phyloP scores from a whole-genome alignment of 2,113 vertebrate species.

The Thomomys bottae region DNA sequence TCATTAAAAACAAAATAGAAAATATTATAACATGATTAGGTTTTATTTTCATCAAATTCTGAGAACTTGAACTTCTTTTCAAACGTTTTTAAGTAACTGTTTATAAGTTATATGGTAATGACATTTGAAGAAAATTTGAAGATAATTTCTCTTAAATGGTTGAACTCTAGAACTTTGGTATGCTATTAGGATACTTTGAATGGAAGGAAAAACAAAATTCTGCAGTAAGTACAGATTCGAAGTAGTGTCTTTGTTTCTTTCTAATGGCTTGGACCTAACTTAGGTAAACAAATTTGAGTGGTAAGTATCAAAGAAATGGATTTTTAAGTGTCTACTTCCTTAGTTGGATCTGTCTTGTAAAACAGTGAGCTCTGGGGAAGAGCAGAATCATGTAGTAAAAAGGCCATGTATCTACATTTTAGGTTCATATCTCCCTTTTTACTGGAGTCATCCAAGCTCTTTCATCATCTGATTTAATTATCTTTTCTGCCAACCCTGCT shows the following conservation, averaged over 20 bases:
- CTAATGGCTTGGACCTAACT: neutral
- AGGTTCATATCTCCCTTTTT: neutral
- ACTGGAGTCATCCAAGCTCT: neutral
- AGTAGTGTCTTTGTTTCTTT: neutral
- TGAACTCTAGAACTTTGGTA: neutral
- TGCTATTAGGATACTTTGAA: neutral
- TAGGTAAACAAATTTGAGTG: neutral
- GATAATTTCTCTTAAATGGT: neutral
- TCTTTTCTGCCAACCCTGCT: neutral
- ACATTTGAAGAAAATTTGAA: neutral
- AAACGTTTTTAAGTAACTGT: neutral
- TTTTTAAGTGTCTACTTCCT: neutral
- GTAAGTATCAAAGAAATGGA: neutral
- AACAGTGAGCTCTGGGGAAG: neutral
- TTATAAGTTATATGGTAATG: neutral
- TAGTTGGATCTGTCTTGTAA: neutral
- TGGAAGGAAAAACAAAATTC: neutral
- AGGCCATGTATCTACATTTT: neutral
- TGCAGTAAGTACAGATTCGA: neutral
- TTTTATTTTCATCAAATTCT: neutral
- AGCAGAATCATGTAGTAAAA: neutral
- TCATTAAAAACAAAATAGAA: neutral
- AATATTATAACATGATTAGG: neutral
- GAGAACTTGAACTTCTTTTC: neutral
- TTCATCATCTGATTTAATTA: neutral